A percentile compares a stretch with the other conserved stretches of the same genome.
Evolutionary conservation across 2,113 vertebrate genomes (phyloP).

Genomic region (Xenotilapia flavipinnis): DNA sequence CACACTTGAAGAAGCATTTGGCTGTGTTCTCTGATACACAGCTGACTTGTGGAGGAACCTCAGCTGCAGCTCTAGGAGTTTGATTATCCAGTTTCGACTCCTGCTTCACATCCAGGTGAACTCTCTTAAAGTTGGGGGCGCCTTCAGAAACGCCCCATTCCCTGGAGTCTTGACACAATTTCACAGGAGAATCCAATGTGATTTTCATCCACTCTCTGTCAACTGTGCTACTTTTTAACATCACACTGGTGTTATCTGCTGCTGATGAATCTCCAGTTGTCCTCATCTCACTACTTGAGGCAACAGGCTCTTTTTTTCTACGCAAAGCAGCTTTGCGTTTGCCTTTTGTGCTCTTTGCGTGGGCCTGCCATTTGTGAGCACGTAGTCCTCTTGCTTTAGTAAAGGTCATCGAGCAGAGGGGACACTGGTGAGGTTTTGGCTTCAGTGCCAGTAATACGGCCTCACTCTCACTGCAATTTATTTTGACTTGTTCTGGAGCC

Average conservation of each 20-base stretch:
- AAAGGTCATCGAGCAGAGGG: slow-evolving; percentile 62
- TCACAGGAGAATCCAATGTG: background rate
- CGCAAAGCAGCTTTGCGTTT: background rate
- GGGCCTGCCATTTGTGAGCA: slow-evolving; percentile 71
- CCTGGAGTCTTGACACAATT: slow-evolving; percentile 23
- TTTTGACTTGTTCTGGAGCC: background rate
- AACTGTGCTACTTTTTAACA: background rate
- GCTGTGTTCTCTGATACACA: slow-evolving; percentile 5
- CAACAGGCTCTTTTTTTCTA: background rate
- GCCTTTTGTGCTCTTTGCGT: slow-evolving; percentile 18
- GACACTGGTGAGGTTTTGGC: slow-evolving; percentile 47
- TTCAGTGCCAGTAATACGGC: background rate
- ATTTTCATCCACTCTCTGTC: background rate
- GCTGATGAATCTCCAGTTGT: background rate
- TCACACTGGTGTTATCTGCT: background rate
- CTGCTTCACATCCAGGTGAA: background rate
- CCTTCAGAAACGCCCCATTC: slow-evolving; percentile 29
- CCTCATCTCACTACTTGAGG: background rate
- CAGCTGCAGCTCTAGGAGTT: background rate
- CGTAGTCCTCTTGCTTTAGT: slow-evolving; percentile 61
- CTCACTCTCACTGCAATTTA: background rate
- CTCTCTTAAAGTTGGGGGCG: slow-evolving; percentile 29
- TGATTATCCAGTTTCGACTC: slow-evolving; percentile 4
- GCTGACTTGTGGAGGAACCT: background rate
- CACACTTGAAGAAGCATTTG: slow-evolving; percentile 72